Conservation (phyloP, 1,140 invertebrate species). For the Caerostris darwini region DNA sequence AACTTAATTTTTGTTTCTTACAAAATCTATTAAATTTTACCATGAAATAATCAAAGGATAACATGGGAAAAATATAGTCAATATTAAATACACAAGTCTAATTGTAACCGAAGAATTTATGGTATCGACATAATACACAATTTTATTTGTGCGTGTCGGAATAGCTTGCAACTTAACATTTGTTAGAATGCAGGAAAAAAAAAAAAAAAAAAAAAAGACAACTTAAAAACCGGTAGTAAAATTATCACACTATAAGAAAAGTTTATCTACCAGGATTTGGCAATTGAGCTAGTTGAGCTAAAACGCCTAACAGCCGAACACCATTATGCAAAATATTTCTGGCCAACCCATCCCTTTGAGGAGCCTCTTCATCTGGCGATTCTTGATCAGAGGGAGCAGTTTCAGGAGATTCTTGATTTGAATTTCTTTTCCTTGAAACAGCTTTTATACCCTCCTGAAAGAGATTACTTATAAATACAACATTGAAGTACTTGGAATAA, state of each 20-base stretch:
- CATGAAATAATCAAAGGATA: too few species aligned
- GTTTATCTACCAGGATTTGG: background rate
- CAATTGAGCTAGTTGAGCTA: background rate
- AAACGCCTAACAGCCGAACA: background rate
- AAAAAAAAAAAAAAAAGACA: too few species aligned
- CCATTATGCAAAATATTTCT: slow-evolving; percentile 5
- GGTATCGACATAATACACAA: background rate
- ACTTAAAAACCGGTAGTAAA: background rate
- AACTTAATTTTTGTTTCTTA: too few species aligned
- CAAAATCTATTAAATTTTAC: too few species aligned
- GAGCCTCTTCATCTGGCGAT: background rate
- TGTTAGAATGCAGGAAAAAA: too few species aligned
- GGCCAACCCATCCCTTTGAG: background rate
- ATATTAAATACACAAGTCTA: too few species aligned
- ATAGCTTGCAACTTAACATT: too few species aligned
- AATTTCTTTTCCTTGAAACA: background rate
- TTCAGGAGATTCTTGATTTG: background rate
- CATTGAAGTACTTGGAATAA: too few species aligned
- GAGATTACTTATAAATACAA: background rate
- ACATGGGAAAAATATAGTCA: too few species aligned
- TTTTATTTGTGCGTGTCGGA: background rate
- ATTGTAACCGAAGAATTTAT: too few species aligned
- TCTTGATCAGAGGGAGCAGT: background rate
- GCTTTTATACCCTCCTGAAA: slow-evolving; percentile 22
- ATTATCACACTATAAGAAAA: background rate